Evolutionary conservation across 2,888 invertebrate genomes (phyloP), one percentile per base, ranked within the genome.

Genomic region (Lutraria lutraria): DNA sequence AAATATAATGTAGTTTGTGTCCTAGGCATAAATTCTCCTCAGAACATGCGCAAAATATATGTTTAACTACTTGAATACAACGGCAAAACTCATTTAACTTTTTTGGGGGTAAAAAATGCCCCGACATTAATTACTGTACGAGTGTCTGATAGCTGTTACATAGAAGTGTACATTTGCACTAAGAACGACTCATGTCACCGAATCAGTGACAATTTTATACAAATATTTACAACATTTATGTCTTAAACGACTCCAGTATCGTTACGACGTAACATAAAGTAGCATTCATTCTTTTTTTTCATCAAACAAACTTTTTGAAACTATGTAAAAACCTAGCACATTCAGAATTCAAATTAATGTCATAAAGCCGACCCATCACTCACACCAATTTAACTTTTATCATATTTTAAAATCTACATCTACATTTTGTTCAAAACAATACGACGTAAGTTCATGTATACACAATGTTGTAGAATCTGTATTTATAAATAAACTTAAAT

Each of bases 1-100:
- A 87, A 87, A 87, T 87, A 82, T 25, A 43, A 43, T 29, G 76
- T 76, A 82, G 76, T 87, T 87, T 87, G 86, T 87, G 86, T 87
- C 86, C 31, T 85, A 25, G 34, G 60, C 43, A 29, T 34, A 80
- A 85, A 80, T 56, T 25, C 79, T 80, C 43, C 79, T 34, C 56
- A 79, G 60, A 79, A 85, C 53, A 79, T 79, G n/a, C 34, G 15
- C 54, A 84, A 79, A 79, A 43, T 79, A 80, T 79, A 60, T 85
- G 85, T 85, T 80, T 56, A 79, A 80, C 85, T 31, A 85, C 25
- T 34, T 43, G 79, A 85, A 56, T 43, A 16, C 76, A 79, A 25
- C 34, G 31, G 60, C 79, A 85, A 85, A 79, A 85, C 80, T 80
- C 10, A 16, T 76, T 1, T 31, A 76, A 76, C 29, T 34, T 16